These are phyloP conservation scores for Austrofundulus limnaeus DNA, from an alignment of 2,113 vertebrate genomes.

Conservation along the genomic window DNA sequence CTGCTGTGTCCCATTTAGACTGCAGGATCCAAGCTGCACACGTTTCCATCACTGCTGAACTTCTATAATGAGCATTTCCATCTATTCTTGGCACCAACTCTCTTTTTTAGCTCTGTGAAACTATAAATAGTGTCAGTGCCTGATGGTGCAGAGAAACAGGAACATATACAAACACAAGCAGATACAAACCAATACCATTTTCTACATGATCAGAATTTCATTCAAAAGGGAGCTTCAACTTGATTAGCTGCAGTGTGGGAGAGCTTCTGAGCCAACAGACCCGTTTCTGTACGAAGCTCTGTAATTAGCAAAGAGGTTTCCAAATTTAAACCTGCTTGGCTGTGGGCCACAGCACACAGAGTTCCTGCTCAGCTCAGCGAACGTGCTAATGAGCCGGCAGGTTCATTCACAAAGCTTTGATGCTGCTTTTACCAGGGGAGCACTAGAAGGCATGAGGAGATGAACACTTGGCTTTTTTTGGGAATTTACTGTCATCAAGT, in stretches of 20 bases:
- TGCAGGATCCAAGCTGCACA: conserved; percentile 9
- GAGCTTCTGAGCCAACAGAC: conserved; percentile 42
- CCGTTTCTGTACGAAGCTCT: conserved; percentile 48
- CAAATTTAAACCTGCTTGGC: conserved; percentile 67
- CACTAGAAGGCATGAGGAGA: conserved; percentile 50
- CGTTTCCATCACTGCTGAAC: conserved; percentile 37
- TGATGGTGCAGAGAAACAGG: conserved; percentile 24
- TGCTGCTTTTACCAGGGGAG: conserved; percentile 52
- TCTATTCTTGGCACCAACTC: conserved; percentile 53
- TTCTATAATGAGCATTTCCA: conserved; percentile 48
- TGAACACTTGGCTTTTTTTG: conserved; percentile 40
- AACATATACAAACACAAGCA: conserved; percentile 17
- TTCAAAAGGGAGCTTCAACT: conserved; percentile 36
- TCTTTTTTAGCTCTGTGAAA: too few relatives aligned
- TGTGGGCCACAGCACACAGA: conserved; percentile 35
- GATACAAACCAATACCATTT: conserved; percentile 42
- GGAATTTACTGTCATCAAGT: conserved; percentile 47
- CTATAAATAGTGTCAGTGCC: conserved; percentile 55
- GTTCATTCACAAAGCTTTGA: conserved; percentile 74
- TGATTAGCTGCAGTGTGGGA: conserved; percentile 59
- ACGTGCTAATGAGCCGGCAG: conserved; percentile 64
- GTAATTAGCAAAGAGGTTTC: conserved; percentile 67
- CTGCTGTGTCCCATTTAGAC: conserved; percentile 9
- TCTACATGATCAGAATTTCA: conserved; percentile 59
- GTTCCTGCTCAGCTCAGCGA: conserved; percentile 56